These are phyloP conservation scores for Candoia aspera DNA, from an alignment of 2,113 vertebrate genomes.

Conservation along the genomic window DNA sequence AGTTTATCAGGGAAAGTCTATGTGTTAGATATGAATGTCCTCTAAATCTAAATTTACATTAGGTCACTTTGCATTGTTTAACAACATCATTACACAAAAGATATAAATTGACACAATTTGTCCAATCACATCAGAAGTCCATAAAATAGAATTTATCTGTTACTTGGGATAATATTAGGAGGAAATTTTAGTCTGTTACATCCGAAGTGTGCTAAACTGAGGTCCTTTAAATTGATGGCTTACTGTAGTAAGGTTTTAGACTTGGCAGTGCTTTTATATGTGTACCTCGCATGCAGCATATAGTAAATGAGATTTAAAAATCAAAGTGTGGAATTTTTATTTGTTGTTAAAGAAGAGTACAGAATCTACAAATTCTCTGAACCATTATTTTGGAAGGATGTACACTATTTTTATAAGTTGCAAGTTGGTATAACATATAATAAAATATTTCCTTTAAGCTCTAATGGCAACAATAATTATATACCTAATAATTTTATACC, in stretches of 20 bases:
- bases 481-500: not conserved
- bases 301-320: not conserved
- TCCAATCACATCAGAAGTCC: not conserved
- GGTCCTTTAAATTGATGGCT: not conserved
- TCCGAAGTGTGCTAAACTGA: not conserved
- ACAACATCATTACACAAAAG: not conserved
- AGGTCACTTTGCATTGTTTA: not conserved
- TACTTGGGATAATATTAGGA: not conserved
- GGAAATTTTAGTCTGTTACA: not conserved
- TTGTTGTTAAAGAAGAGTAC: not conserved
- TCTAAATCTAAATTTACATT: not conserved
- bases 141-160: not conserved
- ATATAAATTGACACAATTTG: not conserved
- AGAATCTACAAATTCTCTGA: not conserved
- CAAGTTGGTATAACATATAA: conserved; percentile 13
- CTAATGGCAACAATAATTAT: accelerated
- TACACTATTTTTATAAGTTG: not conserved
- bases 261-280: not conserved
- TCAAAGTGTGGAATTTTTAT: not conserved
- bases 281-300: not conserved
- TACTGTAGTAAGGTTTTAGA: not conserved
- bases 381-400: not conserved
- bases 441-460: not conserved
- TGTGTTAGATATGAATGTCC: not conserved
- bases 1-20: not conserved